Base-by-base conservation (phyloP, 2,797 vertebrate species). In the Phrynocephalus forsythii region DNA sequence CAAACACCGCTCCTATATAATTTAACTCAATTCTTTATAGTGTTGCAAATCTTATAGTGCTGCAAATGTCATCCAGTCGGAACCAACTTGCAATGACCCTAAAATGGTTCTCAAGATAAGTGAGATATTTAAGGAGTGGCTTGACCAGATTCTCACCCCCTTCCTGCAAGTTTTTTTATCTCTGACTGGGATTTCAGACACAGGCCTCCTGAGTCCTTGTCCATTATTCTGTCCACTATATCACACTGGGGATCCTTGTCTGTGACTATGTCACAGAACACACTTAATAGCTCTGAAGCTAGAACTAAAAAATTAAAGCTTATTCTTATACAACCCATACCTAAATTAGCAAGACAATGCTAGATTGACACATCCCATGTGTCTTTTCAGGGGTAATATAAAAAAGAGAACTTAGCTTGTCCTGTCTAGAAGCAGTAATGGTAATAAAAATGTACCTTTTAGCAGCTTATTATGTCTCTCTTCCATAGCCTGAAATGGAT, bases 341-440 rank as follows among this genome's bases (percentile, higher is more conserved):
- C 60, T 13, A 20, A 20, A 71, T 82, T 89, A 78, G 76, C 63
- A 86, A 52, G 30, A 56, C 52, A 38, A 38, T 80, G 79, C 6
- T 80, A 68, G 60, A 85, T 38, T 85, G 71, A 88, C 67, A 52
- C 30, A 84, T 79, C 87, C 83, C 48, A 92, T 83, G 81, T 91
- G 77, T 52, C 72, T 77, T 84, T 75, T 89, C 80, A 87, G 84
- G 28, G 28, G 89, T 89, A 90, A 86, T 22, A 60, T 50, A 86
- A 91, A 94, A 92, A 89, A 44, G 1, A 22, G 86, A 90, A 73
- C 13, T 71, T 86, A 50, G 83, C 10, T 80, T 68, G 26, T 1
- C 2, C 83, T 89, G 63, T 82, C 92, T 86, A 82, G 63, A 52
- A 92, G 93, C 84, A 63, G 50, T 78, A 83, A 82, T 3, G 86